Evolutionary conservation across 2,113 vertebrate genomes (phyloP).

Genomic region (Pangasianodon hypophthalmus): DNA sequence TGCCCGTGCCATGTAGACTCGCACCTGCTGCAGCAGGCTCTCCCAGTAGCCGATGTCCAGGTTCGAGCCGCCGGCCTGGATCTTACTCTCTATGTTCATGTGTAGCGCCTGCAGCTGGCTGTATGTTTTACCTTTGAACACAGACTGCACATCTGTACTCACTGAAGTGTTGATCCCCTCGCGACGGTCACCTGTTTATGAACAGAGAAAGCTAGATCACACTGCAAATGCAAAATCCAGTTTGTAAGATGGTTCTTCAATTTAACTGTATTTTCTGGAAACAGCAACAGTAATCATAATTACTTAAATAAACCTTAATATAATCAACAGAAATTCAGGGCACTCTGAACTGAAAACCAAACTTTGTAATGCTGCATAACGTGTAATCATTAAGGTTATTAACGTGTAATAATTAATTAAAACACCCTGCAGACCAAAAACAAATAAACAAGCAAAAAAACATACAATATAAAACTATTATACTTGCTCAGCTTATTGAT

Average conservation of each 20-base stretch:
- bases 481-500: too few species aligned
- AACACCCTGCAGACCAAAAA: too few species aligned
- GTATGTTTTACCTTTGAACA: constrained; percentile 98
- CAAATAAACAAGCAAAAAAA: too few species aligned
- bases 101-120: constrained; percentile 92
- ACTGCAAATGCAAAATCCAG: background rate
- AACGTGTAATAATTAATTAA: too few species aligned
- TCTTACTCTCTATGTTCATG: constrained; percentile 92
- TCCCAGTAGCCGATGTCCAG: constrained; percentile 99
- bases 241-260: background rate
- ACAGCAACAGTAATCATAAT: background rate
- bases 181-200: constrained; percentile 84
- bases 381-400: too few species aligned
- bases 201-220: background rate
- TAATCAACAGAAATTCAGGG: background rate
- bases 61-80: constrained; percentile 88
- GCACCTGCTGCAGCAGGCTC: constrained; percentile 92
- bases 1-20: constrained; percentile 93
- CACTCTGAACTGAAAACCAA: too few species aligned
- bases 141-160: constrained; percentile 88
- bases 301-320: background rate
- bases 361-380: too few species aligned
- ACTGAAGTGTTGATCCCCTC: constrained; percentile 96
- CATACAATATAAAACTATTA: too few species aligned
- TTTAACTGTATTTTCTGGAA: background rate